Percentiles rank a stretch among this genome's conserved stretches.
phyloP scores from a whole-genome alignment of 2,888 invertebrate species.

The Myopa testacea region DNA sequence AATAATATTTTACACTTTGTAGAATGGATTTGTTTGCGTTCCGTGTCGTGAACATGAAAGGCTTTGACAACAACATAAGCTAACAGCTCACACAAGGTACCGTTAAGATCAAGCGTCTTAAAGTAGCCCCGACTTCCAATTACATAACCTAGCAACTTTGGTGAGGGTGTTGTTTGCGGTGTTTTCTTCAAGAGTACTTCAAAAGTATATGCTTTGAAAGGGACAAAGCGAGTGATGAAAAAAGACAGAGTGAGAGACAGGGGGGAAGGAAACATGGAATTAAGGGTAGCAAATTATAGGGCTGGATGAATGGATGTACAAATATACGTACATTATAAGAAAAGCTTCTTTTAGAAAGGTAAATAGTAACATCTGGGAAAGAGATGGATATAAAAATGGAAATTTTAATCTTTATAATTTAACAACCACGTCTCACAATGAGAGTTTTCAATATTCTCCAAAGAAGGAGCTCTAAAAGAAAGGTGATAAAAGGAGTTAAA shows the following conservation, averaged over 20 bases:
- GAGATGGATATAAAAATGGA: too few relatives aligned
- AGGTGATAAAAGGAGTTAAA: too few relatives aligned
- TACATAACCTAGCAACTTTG: background rate
- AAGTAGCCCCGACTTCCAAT: background rate
- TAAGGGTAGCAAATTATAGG: too few relatives aligned
- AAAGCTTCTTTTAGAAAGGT: too few relatives aligned
- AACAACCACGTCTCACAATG: too few relatives aligned
- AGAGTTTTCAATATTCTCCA: too few relatives aligned
- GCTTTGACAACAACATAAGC: background rate
- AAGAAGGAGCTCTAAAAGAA: too few relatives aligned
- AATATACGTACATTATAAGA: too few relatives aligned
- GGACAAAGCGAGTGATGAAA: background rate
- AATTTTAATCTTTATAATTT: too few relatives aligned
- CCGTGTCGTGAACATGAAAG: background rate
- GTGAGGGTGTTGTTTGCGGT: background rate
- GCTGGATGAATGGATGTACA: too few relatives aligned
- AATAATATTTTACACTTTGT: conserved; percentile 29
- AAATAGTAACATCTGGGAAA: too few relatives aligned
- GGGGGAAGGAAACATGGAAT: background rate
- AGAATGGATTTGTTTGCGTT: conserved; percentile 15
- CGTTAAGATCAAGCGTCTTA: conserved; percentile 3
- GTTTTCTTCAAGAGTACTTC: background rate
- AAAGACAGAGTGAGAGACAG: background rate
- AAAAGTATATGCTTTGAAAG: background rate
- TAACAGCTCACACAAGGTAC: background rate